Conservation (phyloP, 2,113 vertebrate genomes). For the Silurus meridionalis region DNA sequence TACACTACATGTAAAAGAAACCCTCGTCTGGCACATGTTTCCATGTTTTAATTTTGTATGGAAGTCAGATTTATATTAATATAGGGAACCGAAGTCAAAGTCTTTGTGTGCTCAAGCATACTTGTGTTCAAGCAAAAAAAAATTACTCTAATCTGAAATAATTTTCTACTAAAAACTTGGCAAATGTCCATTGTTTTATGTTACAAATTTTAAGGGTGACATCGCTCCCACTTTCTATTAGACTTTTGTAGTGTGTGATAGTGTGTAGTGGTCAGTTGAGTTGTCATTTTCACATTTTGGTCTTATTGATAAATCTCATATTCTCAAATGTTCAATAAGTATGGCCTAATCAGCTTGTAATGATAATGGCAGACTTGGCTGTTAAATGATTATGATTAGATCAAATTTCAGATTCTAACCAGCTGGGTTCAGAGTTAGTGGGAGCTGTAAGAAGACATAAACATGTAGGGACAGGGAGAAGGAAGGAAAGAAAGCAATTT, state of each 20-base stretch:
- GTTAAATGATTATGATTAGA: conserved; percentile 24
- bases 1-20: not conserved
- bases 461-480: conserved; percentile 22
- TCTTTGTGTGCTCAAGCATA: not conserved
- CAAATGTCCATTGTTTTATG: no score
- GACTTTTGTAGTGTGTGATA: not conserved
- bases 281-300: not conserved
- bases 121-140: not conserved
- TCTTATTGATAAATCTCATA: conserved; percentile 24
- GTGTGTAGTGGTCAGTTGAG: not conserved
- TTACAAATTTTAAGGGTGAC: not conserved
- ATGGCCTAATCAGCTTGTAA: conserved; percentile 12
- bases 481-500: conserved; percentile 44
- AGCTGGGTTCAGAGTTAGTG: not conserved
- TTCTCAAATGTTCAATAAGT: conserved; percentile 6
- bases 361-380: conserved; percentile 5
- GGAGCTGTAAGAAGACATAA: not conserved
- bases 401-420: conserved; percentile 36
- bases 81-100: not conserved
- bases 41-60: not conserved
- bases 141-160: not conserved
- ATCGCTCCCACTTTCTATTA: not conserved
- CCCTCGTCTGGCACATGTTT: not conserved
- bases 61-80: not conserved
- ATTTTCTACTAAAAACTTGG: not conserved